phyloP scores from a whole-genome alignment of 2,113 vertebrate genomes.

The Dromas ardeola region DNA sequence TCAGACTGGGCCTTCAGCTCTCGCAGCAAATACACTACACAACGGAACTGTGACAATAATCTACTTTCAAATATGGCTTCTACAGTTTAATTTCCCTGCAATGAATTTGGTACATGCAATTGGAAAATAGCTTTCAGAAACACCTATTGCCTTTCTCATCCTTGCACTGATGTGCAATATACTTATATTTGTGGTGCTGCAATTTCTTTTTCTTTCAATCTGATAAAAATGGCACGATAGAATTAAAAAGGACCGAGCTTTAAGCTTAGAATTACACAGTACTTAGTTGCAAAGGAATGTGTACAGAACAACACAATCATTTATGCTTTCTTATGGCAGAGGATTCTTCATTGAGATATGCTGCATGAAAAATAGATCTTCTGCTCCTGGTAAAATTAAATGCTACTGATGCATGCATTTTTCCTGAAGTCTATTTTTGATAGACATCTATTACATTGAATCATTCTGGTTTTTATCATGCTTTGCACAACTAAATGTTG shows the following conservation, averaged over 20 bases:
- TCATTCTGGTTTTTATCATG: background rate
- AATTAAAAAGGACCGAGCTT: background rate
- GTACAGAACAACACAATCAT: background rate
- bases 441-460: constrained; percentile 15
- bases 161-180: background rate
- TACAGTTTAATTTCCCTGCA: background rate
- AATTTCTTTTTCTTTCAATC: background rate
- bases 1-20: background rate
- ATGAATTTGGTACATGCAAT: background rate
- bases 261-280: background rate
- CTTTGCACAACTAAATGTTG: background rate
- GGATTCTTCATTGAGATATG: constrained; percentile 17
- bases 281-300: background rate
- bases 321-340: background rate
- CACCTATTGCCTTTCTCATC: background rate
- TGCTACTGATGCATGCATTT: constrained; percentile 40
- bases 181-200: background rate
- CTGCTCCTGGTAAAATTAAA: constrained; percentile 39
- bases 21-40: background rate
- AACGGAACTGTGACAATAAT: background rate
- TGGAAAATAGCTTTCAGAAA: background rate
- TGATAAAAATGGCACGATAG: background rate
- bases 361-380: constrained; percentile 24
- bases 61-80: fast-evolving
- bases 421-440: constrained; percentile 42